Percentiles rank a stretch among this genome's conserved stretches.
Evolutionary conservation across 1,140 invertebrate genomes (phyloP).

Genomic region (Chlorops oryzae): DNA sequence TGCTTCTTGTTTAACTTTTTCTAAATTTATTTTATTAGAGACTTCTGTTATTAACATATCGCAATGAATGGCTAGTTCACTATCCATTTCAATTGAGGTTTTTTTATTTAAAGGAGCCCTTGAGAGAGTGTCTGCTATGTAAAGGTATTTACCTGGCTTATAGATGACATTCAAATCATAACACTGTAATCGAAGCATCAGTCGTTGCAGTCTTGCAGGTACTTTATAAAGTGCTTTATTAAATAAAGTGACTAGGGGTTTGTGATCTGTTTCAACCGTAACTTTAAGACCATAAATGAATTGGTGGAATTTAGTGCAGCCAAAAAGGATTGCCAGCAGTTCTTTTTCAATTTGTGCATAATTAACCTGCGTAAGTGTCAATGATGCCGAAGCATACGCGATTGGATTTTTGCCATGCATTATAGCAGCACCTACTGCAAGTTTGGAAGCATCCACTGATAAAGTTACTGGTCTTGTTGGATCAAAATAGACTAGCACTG

Average conservation of each 20-base stretch:
- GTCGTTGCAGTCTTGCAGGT: constrained; percentile 33
- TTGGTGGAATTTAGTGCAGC: constrained; percentile 42
- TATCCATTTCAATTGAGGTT: constrained; percentile 17
- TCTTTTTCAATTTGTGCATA: constrained; percentile 51
- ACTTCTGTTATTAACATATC: constrained; percentile 13
- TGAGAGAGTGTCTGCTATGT: constrained; percentile 47
- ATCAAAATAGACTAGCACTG: constrained; percentile 39
- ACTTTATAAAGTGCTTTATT: constrained; percentile 45
- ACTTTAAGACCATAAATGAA: constrained; percentile 31
- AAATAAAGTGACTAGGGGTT: constrained; percentile 46
- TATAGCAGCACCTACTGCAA: constrained; percentile 34
- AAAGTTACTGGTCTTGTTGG: constrained; percentile 26
- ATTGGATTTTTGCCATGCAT: constrained; percentile 38
- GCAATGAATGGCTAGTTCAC: constrained; percentile 17
- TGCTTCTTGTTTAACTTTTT: constrained; percentile 16
- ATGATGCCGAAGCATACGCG: constrained; percentile 30
- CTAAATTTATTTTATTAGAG: constrained; percentile 27
- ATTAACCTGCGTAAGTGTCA: constrained; percentile 34
- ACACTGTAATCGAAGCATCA: constrained; percentile 35
- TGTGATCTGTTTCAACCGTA: constrained; percentile 49
- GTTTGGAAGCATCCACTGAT: constrained; percentile 37
- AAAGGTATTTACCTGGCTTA: constrained; percentile 47
- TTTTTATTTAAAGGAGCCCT: constrained; percentile 23
- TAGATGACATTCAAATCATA: constrained; percentile 47
- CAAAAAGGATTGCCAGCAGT: constrained; percentile 43